A percentile compares a stretch with the other conserved stretches of the same genome.
These are phyloP conservation scores for Sebastes iracundus DNA, from an alignment of 2,797 vertebrate species.

Conservation along the genomic window DNA sequence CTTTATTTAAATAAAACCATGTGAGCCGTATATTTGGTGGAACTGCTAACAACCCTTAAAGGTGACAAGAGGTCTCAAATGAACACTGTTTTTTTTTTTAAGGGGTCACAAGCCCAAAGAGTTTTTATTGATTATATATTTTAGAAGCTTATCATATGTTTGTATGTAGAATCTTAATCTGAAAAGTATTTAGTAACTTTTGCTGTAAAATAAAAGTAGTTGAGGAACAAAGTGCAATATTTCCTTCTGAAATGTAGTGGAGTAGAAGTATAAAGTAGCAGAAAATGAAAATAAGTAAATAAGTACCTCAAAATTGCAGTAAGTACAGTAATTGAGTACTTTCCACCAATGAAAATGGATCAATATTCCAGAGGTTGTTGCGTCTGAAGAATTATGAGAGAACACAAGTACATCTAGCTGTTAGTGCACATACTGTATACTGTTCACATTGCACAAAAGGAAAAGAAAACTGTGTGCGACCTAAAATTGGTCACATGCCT, in stretches of 20 bases:
- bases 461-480: not conserved
- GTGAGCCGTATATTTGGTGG: not conserved
- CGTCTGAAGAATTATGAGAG: not conserved
- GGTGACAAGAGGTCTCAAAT: not conserved
- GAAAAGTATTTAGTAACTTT: not conserved
- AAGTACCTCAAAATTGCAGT: not conserved
- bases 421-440: not conserved
- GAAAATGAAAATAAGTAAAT: not conserved
- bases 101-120: not conserved
- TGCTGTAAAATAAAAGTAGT: not conserved
- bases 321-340: not conserved
- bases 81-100: not conserved
- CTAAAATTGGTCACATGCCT: not conserved
- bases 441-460: too few relatives aligned
- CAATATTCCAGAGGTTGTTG: not conserved
- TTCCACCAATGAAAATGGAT: too few relatives aligned
- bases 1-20: not conserved
- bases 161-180: not conserved
- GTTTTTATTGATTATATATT: not conserved
- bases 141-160: not conserved
- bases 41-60: not conserved
- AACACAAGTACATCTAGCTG: not conserved
- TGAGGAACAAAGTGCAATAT: not conserved
- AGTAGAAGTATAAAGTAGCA: not conserved
- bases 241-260: not conserved